phyloP scores from a whole-genome alignment of 2,113 vertebrate genomes.

The Chaetodon trifascialis region DNA sequence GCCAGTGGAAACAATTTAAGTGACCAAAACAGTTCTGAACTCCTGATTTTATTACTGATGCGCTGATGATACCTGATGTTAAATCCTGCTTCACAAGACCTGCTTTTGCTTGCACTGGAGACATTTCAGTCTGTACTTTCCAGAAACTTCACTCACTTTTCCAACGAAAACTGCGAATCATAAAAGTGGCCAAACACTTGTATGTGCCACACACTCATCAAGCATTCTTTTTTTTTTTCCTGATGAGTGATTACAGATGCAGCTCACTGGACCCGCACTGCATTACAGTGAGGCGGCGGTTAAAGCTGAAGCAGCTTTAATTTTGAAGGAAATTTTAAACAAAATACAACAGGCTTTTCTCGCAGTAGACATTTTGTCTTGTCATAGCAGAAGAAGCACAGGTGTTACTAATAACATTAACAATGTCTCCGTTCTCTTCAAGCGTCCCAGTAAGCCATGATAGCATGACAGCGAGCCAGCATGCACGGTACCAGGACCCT shows the following conservation, averaged over 20 bases:
- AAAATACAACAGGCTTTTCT: background rate
- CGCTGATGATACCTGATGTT: background rate
- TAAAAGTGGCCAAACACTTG: constrained; percentile 4
- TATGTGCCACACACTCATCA: constrained; percentile 12
- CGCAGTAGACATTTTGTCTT: background rate
- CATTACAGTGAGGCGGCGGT: background rate
- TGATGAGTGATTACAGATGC: constrained; percentile 44
- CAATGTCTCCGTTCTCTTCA: background rate
- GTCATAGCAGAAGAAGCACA: background rate
- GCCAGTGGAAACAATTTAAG: constrained; percentile 9
- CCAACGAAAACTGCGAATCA: constrained; percentile 50
- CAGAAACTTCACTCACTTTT: constrained; percentile 26
- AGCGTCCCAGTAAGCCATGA: background rate
- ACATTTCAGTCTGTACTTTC: constrained; percentile 15
- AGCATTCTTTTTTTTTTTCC: background rate
- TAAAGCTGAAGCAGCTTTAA: background rate
- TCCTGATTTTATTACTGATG: constrained; percentile 1
- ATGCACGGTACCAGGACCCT: too few relatives aligned
- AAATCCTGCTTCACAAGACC: constrained; percentile 11
- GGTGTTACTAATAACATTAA: background rate
- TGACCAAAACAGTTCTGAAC: constrained; percentile 8
- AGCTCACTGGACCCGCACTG: background rate
- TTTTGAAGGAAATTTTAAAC: background rate
- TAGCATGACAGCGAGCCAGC: background rate
- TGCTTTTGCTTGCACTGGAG: constrained; percentile 7